phyloP scores from a whole-genome alignment of 2,888 invertebrate species.

The Drosophila paramelanica region DNA sequence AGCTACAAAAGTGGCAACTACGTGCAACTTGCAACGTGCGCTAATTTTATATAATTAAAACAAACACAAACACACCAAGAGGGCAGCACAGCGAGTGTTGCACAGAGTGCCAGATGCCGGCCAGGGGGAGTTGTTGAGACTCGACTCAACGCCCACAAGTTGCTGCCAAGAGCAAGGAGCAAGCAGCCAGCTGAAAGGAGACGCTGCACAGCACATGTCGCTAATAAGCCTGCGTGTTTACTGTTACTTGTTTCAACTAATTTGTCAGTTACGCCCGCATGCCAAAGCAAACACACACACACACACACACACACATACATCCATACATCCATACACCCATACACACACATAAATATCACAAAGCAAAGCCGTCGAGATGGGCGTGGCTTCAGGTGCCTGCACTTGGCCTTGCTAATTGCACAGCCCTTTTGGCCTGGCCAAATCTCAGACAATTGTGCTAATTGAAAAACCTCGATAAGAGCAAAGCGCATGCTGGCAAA shows the following conservation, averaged over 20 bases:
- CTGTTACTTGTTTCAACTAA: constrained; percentile 77
- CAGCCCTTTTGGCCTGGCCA: constrained; percentile 65
- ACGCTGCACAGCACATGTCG: constrained; percentile 62
- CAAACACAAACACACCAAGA: constrained; percentile 67
- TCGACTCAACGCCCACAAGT: constrained; percentile 51
- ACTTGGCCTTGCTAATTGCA: constrained; percentile 76
- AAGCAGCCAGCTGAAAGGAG: constrained; percentile 24
- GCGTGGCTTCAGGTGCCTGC: constrained; percentile 75
- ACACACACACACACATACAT: constrained; percentile 15
- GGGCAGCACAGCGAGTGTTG: not conserved
- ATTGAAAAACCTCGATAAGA: constrained; percentile 76
- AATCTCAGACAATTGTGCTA: constrained; percentile 77
- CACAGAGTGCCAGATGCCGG: too few species aligned
- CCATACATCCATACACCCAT: constrained; percentile 5
- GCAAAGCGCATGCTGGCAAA: constrained; percentile 43
- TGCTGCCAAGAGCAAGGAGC: constrained; percentile 21
- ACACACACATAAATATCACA: not conserved
- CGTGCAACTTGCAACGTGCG: constrained; percentile 79
- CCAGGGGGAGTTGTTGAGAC: not conserved
- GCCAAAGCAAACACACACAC: constrained; percentile 52
- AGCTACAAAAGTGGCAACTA: constrained; percentile 47
- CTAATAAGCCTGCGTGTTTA: constrained; percentile 79
- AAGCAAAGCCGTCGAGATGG: constrained; percentile 15
- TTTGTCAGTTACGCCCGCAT: constrained; percentile 77
- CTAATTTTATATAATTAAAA: constrained; percentile 78